phyloP scores from a whole-genome alignment of 37 sponge, comb jelly and placozoan genomes.

The Oscarella lobularis region DNA sequence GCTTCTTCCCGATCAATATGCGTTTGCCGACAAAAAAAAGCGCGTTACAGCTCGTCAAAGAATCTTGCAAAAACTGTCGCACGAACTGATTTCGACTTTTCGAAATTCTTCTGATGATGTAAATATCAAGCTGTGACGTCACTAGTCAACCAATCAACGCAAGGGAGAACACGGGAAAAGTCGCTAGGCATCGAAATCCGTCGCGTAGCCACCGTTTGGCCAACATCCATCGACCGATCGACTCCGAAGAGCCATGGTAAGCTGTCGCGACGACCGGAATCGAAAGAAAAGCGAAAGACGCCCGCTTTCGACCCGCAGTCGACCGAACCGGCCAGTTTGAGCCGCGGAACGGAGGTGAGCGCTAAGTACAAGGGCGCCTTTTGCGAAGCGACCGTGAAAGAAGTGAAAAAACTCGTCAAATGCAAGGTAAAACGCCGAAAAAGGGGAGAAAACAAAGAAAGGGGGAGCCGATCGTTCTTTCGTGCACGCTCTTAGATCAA shows the following conservation, averaged over 20 bases:
- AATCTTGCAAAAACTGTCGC: too few relatives aligned
- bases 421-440: slow-evolving; percentile 51
- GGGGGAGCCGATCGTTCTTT: neutral
- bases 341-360: slow-evolving; percentile 87
- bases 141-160: neutral
- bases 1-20: too few relatives aligned
- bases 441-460: neutral
- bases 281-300: neutral
- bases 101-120: too few relatives aligned
- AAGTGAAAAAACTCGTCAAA: slow-evolving; percentile 68
- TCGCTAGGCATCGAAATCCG: too few relatives aligned
- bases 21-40: too few relatives aligned
- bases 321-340: slow-evolving; percentile 60
- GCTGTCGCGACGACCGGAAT: too few relatives aligned
- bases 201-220: too few relatives aligned
- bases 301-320: neutral
- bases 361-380: slow-evolving; percentile 94
- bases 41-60: too few relatives aligned
- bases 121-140: neutral
- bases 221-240: too few relatives aligned
- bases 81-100: too few relatives aligned
- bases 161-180: too few relatives aligned
- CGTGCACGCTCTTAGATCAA: neutral
- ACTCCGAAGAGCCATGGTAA: too few relatives aligned
- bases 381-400: slow-evolving; percentile 87